Conservation (phyloP, 1,140 invertebrate genomes). For the Nylanderia fulva region DNA sequence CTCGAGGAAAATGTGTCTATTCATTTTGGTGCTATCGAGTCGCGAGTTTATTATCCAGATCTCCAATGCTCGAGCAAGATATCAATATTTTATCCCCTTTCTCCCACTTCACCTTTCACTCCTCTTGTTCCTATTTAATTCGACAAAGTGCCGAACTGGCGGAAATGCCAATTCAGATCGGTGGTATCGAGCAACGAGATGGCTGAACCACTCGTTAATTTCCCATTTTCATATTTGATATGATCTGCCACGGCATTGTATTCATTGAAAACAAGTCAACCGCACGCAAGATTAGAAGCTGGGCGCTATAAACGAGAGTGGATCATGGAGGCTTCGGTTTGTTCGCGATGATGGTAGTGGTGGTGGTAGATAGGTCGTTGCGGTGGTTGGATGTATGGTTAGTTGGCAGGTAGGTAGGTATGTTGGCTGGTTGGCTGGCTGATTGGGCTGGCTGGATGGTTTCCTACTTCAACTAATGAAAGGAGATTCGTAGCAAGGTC, state of each 20-base stretch:
- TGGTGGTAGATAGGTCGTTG: slow-evolving; percentile 71
- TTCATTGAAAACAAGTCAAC: slow-evolving; percentile 86
- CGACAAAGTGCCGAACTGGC: slow-evolving; percentile 73
- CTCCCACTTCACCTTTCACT: slow-evolving; percentile 17
- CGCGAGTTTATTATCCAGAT: slow-evolving; percentile 15
- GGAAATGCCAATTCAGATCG: slow-evolving; percentile 57
- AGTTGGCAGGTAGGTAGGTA: slow-evolving; percentile 79
- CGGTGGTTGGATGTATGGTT: slow-evolving; percentile 81
- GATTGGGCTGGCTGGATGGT: slow-evolving; percentile 78
- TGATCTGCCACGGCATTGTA: slow-evolving; percentile 84
- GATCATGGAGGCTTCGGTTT: slow-evolving; percentile 77
- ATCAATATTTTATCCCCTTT: slow-evolving; percentile 51
- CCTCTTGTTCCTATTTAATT: slow-evolving; percentile 63
- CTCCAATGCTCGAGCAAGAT: slow-evolving; percentile 50
- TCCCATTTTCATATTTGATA: slow-evolving; percentile 86
- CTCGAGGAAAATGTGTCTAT: not conserved
- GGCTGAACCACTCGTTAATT: slow-evolving; percentile 83
- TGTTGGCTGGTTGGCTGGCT: slow-evolving; percentile 75
- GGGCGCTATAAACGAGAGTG: slow-evolving; percentile 78
- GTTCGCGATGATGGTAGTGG: slow-evolving; percentile 70
- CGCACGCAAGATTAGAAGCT: slow-evolving; percentile 84
- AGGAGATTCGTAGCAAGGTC: slow-evolving; percentile 81
- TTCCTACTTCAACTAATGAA: slow-evolving; percentile 86
- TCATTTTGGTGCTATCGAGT: slow-evolving; percentile 53
- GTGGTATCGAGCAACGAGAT: slow-evolving; percentile 35